phyloP scores from a whole-genome alignment of 2,888 invertebrate species.

The Nymphalis c-album region DNA sequence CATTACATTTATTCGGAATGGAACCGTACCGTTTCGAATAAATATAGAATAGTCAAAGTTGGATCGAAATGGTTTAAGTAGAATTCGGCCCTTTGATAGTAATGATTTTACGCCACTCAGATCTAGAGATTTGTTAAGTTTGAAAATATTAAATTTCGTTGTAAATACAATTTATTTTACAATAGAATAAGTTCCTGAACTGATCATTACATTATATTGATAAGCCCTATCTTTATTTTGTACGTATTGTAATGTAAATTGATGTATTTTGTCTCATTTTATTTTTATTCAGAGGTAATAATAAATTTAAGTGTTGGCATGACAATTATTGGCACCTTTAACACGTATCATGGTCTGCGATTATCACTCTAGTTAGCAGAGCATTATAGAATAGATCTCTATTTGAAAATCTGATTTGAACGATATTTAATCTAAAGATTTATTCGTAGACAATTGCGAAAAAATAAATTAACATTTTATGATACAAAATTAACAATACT shows the following conservation, averaged over 20 bases:
- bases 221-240: no score
- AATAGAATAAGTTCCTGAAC: no score
- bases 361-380: slow-evolving; percentile 3
- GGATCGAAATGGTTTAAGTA: no score
- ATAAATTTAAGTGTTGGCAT: neutral
- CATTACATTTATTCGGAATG: no score
- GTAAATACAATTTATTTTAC: no score
- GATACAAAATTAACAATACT: neutral
- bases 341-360: neutral
- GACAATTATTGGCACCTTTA: slow-evolving; percentile 9
- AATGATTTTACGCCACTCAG: neutral
- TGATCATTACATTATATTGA: no score
- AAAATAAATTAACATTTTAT: neutral
- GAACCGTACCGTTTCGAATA: no score
- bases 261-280: no score
- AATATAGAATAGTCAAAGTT: no score
- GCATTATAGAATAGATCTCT: slow-evolving; percentile 7
- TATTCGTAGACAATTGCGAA: neutral
- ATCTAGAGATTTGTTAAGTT: neutral
- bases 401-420: neutral
- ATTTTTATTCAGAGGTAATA: neutral
- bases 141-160: neutral
- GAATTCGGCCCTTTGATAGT: slow-evolving; percentile 3
- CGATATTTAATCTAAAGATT: neutral
- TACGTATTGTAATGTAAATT: no score